Conservation (phyloP, 2,113 vertebrate genomes). For the Oriolus oriolus region DNA sequence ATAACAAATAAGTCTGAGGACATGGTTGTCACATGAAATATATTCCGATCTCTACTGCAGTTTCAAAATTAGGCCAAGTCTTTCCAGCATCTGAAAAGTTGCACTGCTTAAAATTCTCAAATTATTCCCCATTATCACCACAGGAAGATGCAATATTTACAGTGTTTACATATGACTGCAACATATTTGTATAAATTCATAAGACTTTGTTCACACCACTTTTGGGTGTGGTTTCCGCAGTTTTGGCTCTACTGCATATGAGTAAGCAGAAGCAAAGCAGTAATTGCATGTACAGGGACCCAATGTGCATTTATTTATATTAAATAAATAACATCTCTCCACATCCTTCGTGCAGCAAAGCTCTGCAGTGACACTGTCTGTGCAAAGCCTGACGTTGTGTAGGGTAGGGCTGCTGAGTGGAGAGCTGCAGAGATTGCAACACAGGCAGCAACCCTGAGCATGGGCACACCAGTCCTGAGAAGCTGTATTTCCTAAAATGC, state of each 20-base stretch:
- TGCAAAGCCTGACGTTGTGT: accelerated
- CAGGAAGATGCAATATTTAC: neutral
- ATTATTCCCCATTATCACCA: neutral
- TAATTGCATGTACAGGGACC: neutral
- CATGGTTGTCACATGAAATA: neutral
- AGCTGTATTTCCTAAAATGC: neutral
- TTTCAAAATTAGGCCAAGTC: conserved; percentile 3
- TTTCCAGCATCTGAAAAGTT: neutral
- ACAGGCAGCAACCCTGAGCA: neutral
- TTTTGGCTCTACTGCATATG: neutral
- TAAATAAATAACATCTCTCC: neutral
- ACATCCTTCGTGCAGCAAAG: neutral
- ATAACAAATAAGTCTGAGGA: conserved; percentile 24
- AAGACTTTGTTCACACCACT: neutral
- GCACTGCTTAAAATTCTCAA: neutral
- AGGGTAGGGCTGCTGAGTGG: neutral
- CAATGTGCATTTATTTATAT: neutral
- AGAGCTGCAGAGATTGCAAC: neutral
- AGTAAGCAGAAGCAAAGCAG: neutral
- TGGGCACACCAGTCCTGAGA: neutral
- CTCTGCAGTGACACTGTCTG: neutral
- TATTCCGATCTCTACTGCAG: neutral
- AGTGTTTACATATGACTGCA: neutral
- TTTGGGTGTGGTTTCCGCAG: neutral
- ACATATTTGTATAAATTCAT: neutral